Conservation (phyloP, 2,113 vertebrate genomes). For the Noctilio leporinus region DNA sequence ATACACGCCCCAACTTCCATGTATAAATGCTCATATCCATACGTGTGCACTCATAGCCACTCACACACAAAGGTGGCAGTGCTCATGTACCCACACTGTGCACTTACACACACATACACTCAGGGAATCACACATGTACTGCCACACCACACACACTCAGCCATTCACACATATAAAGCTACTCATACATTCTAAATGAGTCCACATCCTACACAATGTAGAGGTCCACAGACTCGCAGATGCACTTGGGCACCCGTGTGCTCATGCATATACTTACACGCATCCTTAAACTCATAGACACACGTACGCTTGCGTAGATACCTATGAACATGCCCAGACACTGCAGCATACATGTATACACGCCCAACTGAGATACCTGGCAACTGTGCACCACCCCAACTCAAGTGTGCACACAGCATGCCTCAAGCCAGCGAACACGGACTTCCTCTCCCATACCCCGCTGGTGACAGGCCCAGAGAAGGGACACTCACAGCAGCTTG, state of each 20-base stretch:
- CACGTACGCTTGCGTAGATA: rapidly evolving
- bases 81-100: not conserved
- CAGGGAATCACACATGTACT: not conserved
- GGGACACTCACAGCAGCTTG: constrained; percentile 95
- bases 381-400: not conserved
- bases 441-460: rapidly evolving
- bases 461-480: rapidly evolving
- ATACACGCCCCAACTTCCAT: too few relatives aligned
- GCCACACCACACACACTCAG: not conserved
- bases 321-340: too few relatives aligned
- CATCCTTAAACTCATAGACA: not conserved
- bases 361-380: not conserved
- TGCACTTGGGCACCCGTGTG: not conserved
- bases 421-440: rapidly evolving
- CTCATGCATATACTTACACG: not conserved
- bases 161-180: not conserved
- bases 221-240: not conserved
- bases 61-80: not conserved
- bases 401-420: not conserved
- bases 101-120: not conserved
- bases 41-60: rapidly evolving
- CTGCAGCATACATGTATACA: not conserved
- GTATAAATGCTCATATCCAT: not conserved
- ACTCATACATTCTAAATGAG: not conserved
- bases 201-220: not conserved